Evolutionary conservation across 2,888 invertebrate genomes (phyloP), one percentile per base, ranked within the genome.

Genomic region (Ethmia dodecea): DNA sequence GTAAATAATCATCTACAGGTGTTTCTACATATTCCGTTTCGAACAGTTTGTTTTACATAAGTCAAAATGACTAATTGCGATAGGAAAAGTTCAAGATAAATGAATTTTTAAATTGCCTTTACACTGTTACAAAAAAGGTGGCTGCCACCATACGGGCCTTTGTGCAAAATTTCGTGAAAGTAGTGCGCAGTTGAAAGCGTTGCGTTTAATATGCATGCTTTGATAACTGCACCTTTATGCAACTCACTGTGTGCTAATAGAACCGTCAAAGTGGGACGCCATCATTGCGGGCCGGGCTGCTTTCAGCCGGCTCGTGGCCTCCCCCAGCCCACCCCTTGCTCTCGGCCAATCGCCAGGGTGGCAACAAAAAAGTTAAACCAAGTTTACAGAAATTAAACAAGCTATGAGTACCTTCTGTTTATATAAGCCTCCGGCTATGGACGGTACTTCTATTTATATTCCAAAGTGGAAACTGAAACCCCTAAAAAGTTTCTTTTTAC

Each of bases 161-260:
- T n/a, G n/a, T n/a, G n/a, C n/a, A 28, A 32, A 40, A 29, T 42
- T 45, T 36, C 12, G 25, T 35, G 36, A 35, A 34, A 40, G 38
- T 32, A 32, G 44, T 40, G 38, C 51, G 52, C 38, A 38, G 46
- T 48, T 46, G 51, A 64, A 63, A 60, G 46, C 48, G 59, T 52
- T 50, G 52, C 55, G 32, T 67, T 67, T 60, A 68, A 65, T 63
- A 68, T 67, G 67, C 60, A 43, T 52, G 58, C 71, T 70, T 72
- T 69, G 63, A 68, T 64, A 61, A 51, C 60, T 61, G 47, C 60
- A 59, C 62, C 60, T 73, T 62, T 66, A 59, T 70, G 57, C 60
- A 50, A 47, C 43, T 45, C 46, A 47, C 47, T 49, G 52, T 52
- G 58, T 46, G 56, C 57, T 65, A 63, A 65, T 60, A 67, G 55